phyloP scores from a whole-genome alignment of 1,140 invertebrate genomes.

The Drosophila willistoni region DNA sequence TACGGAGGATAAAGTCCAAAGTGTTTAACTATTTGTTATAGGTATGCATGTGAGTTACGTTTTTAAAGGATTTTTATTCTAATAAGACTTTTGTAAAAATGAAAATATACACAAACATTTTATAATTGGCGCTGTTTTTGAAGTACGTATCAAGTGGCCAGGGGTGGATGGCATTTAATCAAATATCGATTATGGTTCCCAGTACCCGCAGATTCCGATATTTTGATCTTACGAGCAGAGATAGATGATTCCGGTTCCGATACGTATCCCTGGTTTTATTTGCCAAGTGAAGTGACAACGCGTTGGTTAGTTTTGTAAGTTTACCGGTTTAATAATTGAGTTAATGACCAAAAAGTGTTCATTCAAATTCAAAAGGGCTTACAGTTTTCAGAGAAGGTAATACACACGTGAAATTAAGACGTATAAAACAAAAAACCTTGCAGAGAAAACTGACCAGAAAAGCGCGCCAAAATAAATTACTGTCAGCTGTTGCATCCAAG shows the following conservation, averaged over 20 bases:
- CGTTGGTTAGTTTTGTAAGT: not conserved
- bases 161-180: not conserved
- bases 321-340: not conserved
- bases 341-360: not conserved
- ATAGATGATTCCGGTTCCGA: not conserved
- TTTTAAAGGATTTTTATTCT: constrained; percentile 2
- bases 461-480: constrained; percentile 47
- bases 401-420: not conserved
- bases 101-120: not conserved
- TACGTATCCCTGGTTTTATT: not conserved
- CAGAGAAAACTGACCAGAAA: constrained; percentile 18
- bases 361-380: not conserved
- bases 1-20: constrained; percentile 37
- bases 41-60: constrained; percentile 16
- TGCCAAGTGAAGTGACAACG: not conserved
- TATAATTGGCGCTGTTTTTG: not conserved
- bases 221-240: not conserved
- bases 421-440: not conserved
- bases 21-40: constrained; percentile 37
- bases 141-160: not conserved
- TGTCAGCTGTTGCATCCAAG: constrained; percentile 44
- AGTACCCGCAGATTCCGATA: not conserved
- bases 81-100: constrained; percentile 1
- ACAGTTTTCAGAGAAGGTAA: not conserved
- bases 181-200: not conserved